Evolutionary conservation across 1,140 invertebrate genomes (phyloP), one percentile per base, ranked within the genome.

Genomic region (Drosophila quadrilineata): DNA sequence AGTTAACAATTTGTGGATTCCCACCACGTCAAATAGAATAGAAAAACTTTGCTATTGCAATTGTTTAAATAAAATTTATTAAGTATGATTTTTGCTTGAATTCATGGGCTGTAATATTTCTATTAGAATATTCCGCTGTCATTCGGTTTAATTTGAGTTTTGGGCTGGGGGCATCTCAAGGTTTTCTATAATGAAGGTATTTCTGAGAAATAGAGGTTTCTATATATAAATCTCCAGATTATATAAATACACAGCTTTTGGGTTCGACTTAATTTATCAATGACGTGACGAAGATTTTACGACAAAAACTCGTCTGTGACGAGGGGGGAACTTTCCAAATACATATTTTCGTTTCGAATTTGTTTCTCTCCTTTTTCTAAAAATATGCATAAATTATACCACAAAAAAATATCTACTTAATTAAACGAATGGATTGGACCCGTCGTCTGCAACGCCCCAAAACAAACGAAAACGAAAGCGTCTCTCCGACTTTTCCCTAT

Each of bases 381-480:
- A n/a, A 45, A 56, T 17, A 33, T 41, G 54, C 53, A 65, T 77
- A 79, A 70, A 48, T 77, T 77, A 77, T 77, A 65, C 64, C n/a
- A n/a, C n/a, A n/a, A n/a, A n/a, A 38, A 48, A 63, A 74, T 74
- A 70, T 74, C 38, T 56, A 35, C 29, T 54, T 65, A 65, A 70
- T 70, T 79, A 75, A 59, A 62, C 49, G 73, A 45, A 40, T 50
- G 43, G 50, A 53, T 40, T 48, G 45, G 46, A 29, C 41, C 49
- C 58, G 43, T 49, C 46, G 45, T 17, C 50, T 60, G 40, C 17
- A 46, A 29, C 56, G 24, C 26, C 56, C 41, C 58, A 40, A 24
- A 40, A 69, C 56, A 43, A 77, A 77, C 58, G 75, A 77, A 77
- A 77, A 70, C 65, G 75, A 79, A 77, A 77, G 75, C 75, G 41